Evolutionary conservation across 1,140 invertebrate genomes (phyloP), one percentile per base, ranked within the genome.

Genomic region (Cydia splendana): DNA sequence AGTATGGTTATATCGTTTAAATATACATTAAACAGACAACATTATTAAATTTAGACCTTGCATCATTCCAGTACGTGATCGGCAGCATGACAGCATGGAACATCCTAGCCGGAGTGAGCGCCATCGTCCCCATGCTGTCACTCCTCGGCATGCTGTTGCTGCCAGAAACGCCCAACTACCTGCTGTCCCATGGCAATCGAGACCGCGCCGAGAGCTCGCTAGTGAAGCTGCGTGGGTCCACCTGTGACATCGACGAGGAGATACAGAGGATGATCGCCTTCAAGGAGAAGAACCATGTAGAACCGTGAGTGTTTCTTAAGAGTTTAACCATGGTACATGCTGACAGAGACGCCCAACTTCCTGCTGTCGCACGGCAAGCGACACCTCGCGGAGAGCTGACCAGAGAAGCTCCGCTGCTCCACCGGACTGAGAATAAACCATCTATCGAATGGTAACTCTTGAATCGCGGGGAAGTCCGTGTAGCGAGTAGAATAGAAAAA

Each of bases 311-410:
- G 3, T 74, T 75, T 18, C 5, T 69, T 34, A n/a, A 34, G 10
- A 18, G 12, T 69, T 1, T 34, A 18, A 71, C 15, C 7, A 71
- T 18, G 12, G 7, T 3, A 71, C 5, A 38, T 96, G 3, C 92
- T 96, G 84, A 95, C 96, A 18, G 96, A 97, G 82, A 95, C 96
- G 0, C 96, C 96, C 2, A 95, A 96, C 30, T 97, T 95, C 88
- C 93, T 97, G 2, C 90, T 96, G 24, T 94, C 95, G 5, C 94
- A 94, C 34, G 94, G 95, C 38, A 94, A 95, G 75, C 92, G 94
- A 6, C 95, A 96, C 28, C 93, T 95, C 77, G 96, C 95, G 0
- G 91, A 94, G 75, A 90, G 91, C 30, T 94, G 95, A 4, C 85
- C 97, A 20, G 85, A 91, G 18, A 94, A 94, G 75, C 94, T 97